Conservation (phyloP, 2,888 invertebrate genomes). For the Cerceris rybyensis region DNA sequence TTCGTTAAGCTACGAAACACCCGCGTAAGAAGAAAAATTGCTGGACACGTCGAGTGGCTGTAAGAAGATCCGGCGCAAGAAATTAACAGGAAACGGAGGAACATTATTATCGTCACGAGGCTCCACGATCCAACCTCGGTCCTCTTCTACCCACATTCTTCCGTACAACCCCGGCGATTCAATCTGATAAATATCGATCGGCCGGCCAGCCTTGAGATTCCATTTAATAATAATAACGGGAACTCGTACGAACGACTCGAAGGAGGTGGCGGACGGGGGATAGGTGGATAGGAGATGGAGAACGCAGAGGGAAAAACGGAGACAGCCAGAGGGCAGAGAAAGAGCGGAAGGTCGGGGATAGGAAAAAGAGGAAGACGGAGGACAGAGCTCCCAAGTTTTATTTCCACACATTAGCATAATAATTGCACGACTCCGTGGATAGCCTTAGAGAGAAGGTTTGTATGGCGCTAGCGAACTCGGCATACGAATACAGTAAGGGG, state of each 20-base stretch:
- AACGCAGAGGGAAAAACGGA: neutral
- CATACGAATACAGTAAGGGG: neutral
- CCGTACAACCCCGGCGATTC: constrained; percentile 37
- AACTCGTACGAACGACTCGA: constrained; percentile 24
- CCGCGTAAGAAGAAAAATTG: constrained; percentile 12
- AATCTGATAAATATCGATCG: constrained; percentile 76
- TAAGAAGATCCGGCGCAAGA: constrained; percentile 13
- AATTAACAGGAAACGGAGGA: constrained; percentile 15
- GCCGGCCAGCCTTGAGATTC: constrained; percentile 72
- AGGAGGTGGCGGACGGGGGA: neutral
- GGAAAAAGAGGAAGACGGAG: constrained; percentile 37
- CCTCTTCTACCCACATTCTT: constrained; percentile 31
- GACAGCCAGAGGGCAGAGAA: constrained; percentile 15
- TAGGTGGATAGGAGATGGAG: constrained; percentile 2
- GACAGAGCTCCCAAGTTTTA: constrained; percentile 61
- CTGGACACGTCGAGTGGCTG: neutral
- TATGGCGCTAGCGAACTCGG: constrained; percentile 11
- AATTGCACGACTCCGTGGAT: constrained; percentile 69
- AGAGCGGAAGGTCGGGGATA: constrained; percentile 4
- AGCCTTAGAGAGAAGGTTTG: constrained; percentile 24
- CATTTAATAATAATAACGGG: constrained; percentile 76
- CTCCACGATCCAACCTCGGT: constrained; percentile 56
- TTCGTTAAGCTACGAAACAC: constrained; percentile 1
- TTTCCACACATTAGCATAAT: constrained; percentile 77
- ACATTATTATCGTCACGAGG: constrained; percentile 70